Conservation (phyloP, 2,797 vertebrate genomes). For the Vireo griseus region DNA sequence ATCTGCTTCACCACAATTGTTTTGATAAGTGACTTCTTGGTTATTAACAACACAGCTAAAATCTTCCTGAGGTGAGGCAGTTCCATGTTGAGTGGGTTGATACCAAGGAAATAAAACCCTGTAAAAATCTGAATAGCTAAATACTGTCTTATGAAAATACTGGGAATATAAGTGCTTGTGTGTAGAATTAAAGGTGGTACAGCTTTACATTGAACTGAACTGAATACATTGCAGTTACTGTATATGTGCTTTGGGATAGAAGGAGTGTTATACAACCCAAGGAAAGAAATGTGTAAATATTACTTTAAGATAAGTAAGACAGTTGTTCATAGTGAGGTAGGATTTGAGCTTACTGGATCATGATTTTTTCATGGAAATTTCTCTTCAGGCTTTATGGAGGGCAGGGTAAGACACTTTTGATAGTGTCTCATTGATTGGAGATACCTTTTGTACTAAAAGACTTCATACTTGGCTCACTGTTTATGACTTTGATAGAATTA, state of each 20-base stretch:
- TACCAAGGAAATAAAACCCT: neutral
- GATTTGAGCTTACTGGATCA: neutral
- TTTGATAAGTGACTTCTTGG: neutral
- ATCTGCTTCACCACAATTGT: neutral
- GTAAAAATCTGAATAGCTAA: neutral
- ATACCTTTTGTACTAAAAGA: neutral
- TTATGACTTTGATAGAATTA: neutral
- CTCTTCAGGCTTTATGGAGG: neutral
- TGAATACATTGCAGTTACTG: neutral
- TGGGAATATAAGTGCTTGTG: neutral
- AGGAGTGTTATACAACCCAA: neutral
- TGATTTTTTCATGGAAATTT: neutral
- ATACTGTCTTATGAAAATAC: neutral
- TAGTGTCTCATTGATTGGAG: rapidly evolving
- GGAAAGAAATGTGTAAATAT: neutral
- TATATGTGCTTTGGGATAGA: neutral
- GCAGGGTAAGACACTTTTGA: neutral
- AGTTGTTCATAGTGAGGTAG: neutral
- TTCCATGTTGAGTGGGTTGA: neutral
- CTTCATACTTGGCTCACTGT: neutral
- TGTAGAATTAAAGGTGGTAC: neutral
- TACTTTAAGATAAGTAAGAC: neutral
- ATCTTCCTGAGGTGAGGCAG: neutral
- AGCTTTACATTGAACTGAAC: neutral
- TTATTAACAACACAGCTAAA: neutral